These are phyloP conservation scores for Benitochromis conjunctus DNA, from an alignment of 2,113 vertebrate species.

Conservation along the genomic window DNA sequence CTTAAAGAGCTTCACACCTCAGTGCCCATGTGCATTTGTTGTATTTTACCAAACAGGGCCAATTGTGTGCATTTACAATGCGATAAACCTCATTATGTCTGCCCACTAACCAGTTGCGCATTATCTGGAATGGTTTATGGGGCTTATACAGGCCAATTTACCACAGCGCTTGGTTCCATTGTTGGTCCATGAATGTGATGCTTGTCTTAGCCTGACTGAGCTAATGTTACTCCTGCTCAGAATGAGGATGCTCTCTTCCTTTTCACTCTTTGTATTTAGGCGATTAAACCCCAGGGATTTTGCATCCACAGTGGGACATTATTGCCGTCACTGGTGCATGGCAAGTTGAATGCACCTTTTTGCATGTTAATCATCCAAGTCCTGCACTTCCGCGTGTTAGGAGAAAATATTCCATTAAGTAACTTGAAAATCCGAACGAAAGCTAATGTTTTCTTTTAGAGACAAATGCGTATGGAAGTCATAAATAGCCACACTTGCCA, in stretches of 20 bases:
- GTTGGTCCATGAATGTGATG: constrained; percentile 67
- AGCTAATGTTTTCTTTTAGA: not conserved
- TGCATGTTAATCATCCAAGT: constrained; percentile 66
- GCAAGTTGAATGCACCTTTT: constrained; percentile 59
- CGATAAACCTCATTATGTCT: constrained; percentile 70
- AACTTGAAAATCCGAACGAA: not conserved
- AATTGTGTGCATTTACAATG: constrained; percentile 70
- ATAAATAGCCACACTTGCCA: not conserved
- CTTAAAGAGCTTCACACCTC: constrained; percentile 44
- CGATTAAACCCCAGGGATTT: constrained; percentile 69
- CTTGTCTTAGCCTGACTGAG: constrained; percentile 71
- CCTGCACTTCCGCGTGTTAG: constrained; percentile 3
- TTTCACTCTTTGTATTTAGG: constrained; percentile 59
- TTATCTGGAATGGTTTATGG: constrained; percentile 73
- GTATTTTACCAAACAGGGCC: constrained; percentile 57
- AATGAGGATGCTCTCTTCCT: constrained; percentile 58
- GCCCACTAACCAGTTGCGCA: constrained; percentile 67
- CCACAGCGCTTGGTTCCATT: constrained; percentile 65
- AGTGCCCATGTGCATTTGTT: constrained; percentile 34
- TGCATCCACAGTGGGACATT: constrained; percentile 55
- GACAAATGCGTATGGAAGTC: not conserved
- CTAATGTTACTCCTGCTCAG: constrained; percentile 68
- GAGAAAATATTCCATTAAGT: not conserved
- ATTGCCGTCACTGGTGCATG: constrained; percentile 65
- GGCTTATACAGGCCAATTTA: constrained; percentile 68